Base-by-base conservation (phyloP, 1,140 invertebrate species). In the Lepidurus packardi region DNA sequence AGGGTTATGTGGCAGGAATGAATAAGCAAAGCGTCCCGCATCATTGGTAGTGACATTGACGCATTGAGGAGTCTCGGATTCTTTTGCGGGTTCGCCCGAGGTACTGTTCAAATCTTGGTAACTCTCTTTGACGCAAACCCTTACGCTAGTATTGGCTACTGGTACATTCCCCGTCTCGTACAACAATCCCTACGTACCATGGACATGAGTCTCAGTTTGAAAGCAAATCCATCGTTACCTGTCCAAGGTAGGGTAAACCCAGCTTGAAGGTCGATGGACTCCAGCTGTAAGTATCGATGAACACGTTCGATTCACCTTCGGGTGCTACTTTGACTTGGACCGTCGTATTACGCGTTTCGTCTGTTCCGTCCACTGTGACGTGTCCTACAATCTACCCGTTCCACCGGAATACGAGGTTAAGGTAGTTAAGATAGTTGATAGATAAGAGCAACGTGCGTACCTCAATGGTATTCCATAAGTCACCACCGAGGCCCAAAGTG, bases 181-280 rank as follows among this genome's bases (percentile, higher is more conserved):
- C 16, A 76, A 24, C 41, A 9, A n/a, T 16, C 47, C 43, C 77
- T 73, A 34, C 34, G 34, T 34, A 34, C 34, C 34, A 34, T 34
- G 3, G 34, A 34, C 4, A 34, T 47, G 3, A 47, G 45, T 47
- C 16, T 47, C 16, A 47, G 45, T 47, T 47, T 47, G 10, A 11
- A 13, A n/a, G 53, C 7, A n/a, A 9, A 16, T 21, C 45, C 6
- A 11, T 7, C 10, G 77, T 74, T 79, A 90, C 88, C 84, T 90
- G 90, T 79, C 90, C 87, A 80, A 88, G 87, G 81, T 90, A 90
- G 1, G 90, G 90, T 53, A 91, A 83, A 41, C 88, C 89, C 0
- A 89, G 87, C 80, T 90, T 90, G 79, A 91, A 89, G 79, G 89
- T 88, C 73, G 87, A 86, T 1, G 87, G 83, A 4, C 87, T 86